Base-by-base conservation (phyloP, 2,888 invertebrate genomes). In the Mythimna impura region DNA sequence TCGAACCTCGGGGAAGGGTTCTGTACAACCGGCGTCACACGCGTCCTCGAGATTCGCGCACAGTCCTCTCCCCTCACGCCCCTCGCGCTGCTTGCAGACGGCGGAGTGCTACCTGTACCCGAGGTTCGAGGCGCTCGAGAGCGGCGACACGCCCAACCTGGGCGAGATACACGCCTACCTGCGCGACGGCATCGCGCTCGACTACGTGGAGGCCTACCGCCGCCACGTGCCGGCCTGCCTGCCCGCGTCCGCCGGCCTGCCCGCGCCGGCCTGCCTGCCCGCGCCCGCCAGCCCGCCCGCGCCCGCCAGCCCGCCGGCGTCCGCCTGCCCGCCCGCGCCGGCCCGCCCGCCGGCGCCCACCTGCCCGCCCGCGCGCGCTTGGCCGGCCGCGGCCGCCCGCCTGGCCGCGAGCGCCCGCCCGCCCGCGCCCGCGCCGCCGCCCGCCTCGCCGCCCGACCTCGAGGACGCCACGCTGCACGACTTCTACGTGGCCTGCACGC, bases 41-140 rank as follows among this genome's bases (percentile, higher is more conserved):
- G 43, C 61, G 84, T 58, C 71, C 71, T 80, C 73, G 83, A 71
- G 74, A 58, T 73, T 80, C 78, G 66, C 68, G 70, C 64, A 69
- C 77, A 71, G 73, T 74, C 63, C 71, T 52, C 40, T 25, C 70
- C 69, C 43, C 36, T 34, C 50, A 52, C 50, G 50, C 57, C 25
- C 77, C 73, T 83, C 78, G 84, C 76, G 80, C 75, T 34, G 86
- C 84, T 94, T 93, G 91, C 95, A 94, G 95, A 88, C 90, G 86
- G 85, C 89, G 89, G 94, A 93, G 89, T 86, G 93, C 84, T 95
- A 96, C 93, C 94, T 96, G 89, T 95, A 90, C 89, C 97, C 97
- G 88, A 91, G 92, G 82, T 97, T 97, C 93, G 90, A 88, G 78
- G 96, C 96, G 92, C 92, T 97, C 78, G 97, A 97, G 94, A 78